Conservation (phyloP, 2,888 invertebrate species). For the Oeneis ivallda region DNA sequence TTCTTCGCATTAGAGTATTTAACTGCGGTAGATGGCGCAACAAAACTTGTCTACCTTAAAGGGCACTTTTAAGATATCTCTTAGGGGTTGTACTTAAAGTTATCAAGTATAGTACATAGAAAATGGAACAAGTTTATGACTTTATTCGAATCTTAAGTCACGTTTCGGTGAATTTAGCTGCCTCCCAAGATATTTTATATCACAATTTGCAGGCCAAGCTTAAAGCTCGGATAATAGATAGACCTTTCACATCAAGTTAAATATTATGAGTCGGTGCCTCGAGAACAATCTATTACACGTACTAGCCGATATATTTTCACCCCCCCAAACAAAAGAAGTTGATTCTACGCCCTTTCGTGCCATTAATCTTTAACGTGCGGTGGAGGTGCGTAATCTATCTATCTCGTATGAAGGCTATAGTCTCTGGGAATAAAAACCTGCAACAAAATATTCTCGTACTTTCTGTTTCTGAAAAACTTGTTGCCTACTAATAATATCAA, state of each 20-base stretch:
- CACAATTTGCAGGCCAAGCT: conserved; percentile 15
- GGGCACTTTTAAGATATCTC: not conserved
- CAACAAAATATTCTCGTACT: not conserved
- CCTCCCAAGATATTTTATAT: conserved; percentile 21
- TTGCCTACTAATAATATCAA: too few relatives aligned
- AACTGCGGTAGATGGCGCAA: too few relatives aligned
- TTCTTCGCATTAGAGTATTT: too few relatives aligned
- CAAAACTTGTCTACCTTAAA: not conserved
- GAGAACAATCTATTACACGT: conserved; percentile 37
- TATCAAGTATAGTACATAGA: conserved; percentile 7
- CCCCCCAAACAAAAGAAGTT: conserved; percentile 34
- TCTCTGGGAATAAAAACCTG: not conserved
- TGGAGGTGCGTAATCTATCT: conserved; percentile 9
- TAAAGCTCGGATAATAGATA: conserved; percentile 24
- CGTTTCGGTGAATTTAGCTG: conserved; percentile 15
- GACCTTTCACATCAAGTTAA: conserved; percentile 32
- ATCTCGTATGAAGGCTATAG: not conserved
- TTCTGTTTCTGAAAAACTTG: not conserved
- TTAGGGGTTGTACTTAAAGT: not conserved
- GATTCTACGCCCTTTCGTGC: conserved; percentile 24
- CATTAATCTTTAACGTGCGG: conserved; percentile 24
- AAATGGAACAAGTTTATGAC: conserved; percentile 6
- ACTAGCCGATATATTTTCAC: conserved; percentile 33
- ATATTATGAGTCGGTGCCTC: conserved; percentile 31
- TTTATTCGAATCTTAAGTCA: conserved; percentile 9